Evolutionary conservation across 1,140 invertebrate genomes (phyloP).

Genomic region (Pararge aegeria): DNA sequence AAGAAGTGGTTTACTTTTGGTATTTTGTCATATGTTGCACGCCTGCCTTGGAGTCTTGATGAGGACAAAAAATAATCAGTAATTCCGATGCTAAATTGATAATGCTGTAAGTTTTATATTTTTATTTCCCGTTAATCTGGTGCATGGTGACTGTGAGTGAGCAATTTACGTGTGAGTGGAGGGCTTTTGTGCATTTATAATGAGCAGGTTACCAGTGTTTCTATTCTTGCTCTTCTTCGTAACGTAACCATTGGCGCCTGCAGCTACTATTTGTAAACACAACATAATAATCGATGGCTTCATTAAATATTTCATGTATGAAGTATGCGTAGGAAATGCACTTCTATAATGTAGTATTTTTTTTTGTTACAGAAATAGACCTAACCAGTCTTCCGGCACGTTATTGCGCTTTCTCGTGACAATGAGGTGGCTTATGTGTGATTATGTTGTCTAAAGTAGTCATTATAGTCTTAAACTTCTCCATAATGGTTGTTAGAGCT

Average conservation of each 20-base stretch:
- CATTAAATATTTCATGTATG: conserved; percentile 5
- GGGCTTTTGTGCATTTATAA: conserved; percentile 41
- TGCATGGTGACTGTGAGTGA: conserved; percentile 17
- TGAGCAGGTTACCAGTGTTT: conserved; percentile 54
- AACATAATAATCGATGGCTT: conserved; percentile 11
- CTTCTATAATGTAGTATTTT: conserved; percentile 30
- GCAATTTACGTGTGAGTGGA: conserved; percentile 3
- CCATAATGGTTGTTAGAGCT: conserved; percentile 66
- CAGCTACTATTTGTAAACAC: conserved; percentile 22
- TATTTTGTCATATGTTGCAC: conserved; percentile 78
- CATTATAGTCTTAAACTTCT: conserved; percentile 35
- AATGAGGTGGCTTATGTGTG: conserved; percentile 68
- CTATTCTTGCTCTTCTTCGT: conserved; percentile 30
- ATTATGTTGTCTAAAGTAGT: conserved; percentile 51
- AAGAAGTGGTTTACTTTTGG: conserved; percentile 56
- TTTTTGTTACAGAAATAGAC: conserved; percentile 77
- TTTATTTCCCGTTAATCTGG: conserved; percentile 28
- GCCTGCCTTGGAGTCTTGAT: conserved; percentile 76
- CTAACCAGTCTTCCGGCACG: conserved; percentile 68
- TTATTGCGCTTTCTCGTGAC: conserved; percentile 67
- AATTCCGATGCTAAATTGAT: conserved; percentile 75
- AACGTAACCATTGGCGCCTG: conserved; percentile 27
- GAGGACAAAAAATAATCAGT: conserved; percentile 79
- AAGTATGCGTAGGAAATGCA: conserved; percentile 4
- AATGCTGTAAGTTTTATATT: conserved; percentile 74